phyloP scores from a whole-genome alignment of 2,797 vertebrate species.

The Pseudochaenichthys georgianus region DNA sequence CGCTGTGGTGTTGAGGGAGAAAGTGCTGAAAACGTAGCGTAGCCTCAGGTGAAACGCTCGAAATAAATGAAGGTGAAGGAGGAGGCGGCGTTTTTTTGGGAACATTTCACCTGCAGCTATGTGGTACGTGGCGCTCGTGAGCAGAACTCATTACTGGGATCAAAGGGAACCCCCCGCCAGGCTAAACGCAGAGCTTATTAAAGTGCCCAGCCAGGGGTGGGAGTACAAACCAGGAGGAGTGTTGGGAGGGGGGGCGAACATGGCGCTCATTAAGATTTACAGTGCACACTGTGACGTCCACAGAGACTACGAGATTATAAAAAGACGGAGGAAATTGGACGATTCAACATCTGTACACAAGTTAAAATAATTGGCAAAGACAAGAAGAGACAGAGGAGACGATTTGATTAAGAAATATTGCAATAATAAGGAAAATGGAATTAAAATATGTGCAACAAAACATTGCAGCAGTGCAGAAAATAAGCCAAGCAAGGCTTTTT shows the following conservation, averaged over 20 bases:
- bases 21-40: conserved; percentile 47
- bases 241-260: conserved; percentile 4
- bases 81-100: conserved; percentile 16
- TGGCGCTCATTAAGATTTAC: conserved; percentile 80
- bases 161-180: conserved; percentile 78
- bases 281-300: conserved; percentile 64
- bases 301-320: conserved; percentile 42
- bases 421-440: not conserved
- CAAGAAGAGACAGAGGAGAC: not conserved
- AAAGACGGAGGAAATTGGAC: conserved; percentile 17
- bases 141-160: conserved; percentile 84
- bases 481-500: not conserved
- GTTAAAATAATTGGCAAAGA: conserved; percentile 8
- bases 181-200: conserved; percentile 82
- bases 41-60: conserved; percentile 55
- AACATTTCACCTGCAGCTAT: conserved; percentile 79
- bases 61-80: conserved; percentile 66
- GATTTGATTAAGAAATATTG: not conserved
- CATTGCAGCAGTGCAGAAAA: not conserved
- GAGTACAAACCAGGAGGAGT: conserved; percentile 72
- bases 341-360: conserved; percentile 17
- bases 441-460: not conserved
- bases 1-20: conserved; percentile 19
- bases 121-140: conserved; percentile 75
- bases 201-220: conserved; percentile 79